Percentiles rank a stretch among this genome's conserved stretches.
Evolutionary conservation across 2,888 invertebrate species (phyloP).

Genomic region (Anodontia alba): DNA sequence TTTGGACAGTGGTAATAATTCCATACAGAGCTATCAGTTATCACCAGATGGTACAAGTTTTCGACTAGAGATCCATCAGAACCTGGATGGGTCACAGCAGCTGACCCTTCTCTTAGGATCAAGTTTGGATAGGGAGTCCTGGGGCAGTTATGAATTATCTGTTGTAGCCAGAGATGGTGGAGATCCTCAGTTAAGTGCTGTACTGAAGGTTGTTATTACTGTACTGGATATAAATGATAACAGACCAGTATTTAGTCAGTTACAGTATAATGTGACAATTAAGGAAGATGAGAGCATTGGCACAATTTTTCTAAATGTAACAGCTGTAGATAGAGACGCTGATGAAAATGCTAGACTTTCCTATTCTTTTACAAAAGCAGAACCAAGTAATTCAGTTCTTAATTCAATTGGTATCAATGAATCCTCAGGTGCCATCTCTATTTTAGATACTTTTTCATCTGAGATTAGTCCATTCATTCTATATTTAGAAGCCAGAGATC

Average conservation of each 20-base stretch:
- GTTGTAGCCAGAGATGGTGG: conserved; percentile 76
- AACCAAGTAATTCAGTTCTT: conserved; percentile 16
- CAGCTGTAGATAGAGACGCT: conserved; percentile 94
- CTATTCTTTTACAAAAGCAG: conserved; percentile 41
- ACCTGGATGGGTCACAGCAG: conserved; percentile 67
- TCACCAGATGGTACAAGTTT: conserved; percentile 65
- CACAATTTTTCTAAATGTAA: conserved; percentile 86
- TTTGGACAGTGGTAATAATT: conserved; percentile 58
- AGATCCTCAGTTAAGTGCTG: conserved; percentile 60
- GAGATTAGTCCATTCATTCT: conserved; percentile 34
- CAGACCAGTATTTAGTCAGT: conserved; percentile 69
- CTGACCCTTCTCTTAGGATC: conserved; percentile 67
- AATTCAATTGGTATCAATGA: conserved; percentile 47
- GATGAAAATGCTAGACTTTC: conserved; percentile 89
- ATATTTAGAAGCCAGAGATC: conserved; percentile 62
- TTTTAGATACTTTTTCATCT: conserved; percentile 46
- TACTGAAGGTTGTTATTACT: conserved; percentile 68
- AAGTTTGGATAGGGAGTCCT: conserved; percentile 71
- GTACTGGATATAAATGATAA: conserved; percentile 79
- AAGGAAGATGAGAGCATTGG: conserved; percentile 66
- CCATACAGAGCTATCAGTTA: conserved; percentile 64
- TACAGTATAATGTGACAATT: conserved; percentile 72
- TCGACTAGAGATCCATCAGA: conserved; percentile 59
- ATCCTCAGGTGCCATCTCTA: conserved; percentile 52
- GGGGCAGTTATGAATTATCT: conserved; percentile 63